Evolutionary conservation across 1,140 invertebrate species (phyloP).

Genomic region (Ruditapes philippinarum): DNA sequence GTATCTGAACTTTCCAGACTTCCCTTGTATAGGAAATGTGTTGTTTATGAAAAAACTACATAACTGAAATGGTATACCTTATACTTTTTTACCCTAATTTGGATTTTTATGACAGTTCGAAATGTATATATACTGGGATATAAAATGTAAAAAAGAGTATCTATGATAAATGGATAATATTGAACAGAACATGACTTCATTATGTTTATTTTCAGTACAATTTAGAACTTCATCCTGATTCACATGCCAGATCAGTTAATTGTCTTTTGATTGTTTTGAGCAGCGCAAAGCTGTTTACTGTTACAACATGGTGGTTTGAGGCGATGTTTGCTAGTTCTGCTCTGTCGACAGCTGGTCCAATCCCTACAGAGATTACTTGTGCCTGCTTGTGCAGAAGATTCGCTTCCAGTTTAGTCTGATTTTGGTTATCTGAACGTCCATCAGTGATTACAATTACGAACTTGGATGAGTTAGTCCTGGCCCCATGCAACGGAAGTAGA

Average conservation of each 20-base stretch:
- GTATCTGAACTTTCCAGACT: no score
- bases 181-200: no score
- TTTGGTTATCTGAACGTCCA: conserved; percentile 48
- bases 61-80: no score
- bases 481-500: conserved; percentile 36
- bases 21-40: no score
- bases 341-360: conserved; percentile 61
- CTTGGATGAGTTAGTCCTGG: conserved; percentile 45
- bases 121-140: no score
- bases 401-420: conserved; percentile 45
- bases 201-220: no score
- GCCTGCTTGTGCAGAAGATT: conserved; percentile 25
- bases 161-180: no score
- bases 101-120: no score
- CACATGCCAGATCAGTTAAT: conserved; percentile 55
- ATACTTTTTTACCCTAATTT: no score
- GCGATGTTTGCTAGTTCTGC: conserved; percentile 65
- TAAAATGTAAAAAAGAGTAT: no score
- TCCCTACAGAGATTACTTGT: conserved; percentile 60
- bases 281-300: conserved; percentile 56
- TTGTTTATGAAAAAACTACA: no score
- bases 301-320: conserved; percentile 44
- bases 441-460: conserved; percentile 68
- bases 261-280: conserved; percentile 56
- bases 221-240: neutral